A percentile compares a stretch with the other conserved stretches of the same genome.
Conservation (phyloP, 2,888 invertebrate genomes). For the Tetragonula carbonaria region DNA sequence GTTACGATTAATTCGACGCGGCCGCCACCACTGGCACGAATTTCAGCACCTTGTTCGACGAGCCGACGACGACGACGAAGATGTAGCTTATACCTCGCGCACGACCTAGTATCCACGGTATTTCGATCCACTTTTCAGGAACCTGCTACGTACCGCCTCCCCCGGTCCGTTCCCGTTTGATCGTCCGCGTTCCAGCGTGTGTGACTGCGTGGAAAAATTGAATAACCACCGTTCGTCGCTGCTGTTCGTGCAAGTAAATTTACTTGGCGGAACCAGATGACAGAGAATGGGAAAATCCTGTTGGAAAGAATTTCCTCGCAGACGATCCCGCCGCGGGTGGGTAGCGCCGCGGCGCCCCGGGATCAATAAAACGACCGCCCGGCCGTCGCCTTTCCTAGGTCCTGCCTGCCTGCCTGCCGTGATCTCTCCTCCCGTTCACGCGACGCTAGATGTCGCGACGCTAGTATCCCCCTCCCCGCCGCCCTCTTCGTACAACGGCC, state of each 20-base stretch:
- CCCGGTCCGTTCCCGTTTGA: neutral
- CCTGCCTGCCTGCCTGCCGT: slow-evolving; percentile 78
- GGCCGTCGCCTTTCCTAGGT: slow-evolving; percentile 81
- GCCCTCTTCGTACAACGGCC: slow-evolving; percentile 5
- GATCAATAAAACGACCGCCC: slow-evolving; percentile 83
- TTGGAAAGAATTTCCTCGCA: slow-evolving; percentile 67
- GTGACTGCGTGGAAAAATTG: neutral
- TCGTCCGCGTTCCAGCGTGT: neutral
- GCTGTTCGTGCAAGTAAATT: neutral
- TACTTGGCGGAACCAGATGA: neutral
- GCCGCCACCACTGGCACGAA: slow-evolving; percentile 48
- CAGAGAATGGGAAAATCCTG: slow-evolving; percentile 41
- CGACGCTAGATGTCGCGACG: slow-evolving; percentile 78
- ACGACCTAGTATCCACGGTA: slow-evolving; percentile 29
- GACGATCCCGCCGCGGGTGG: slow-evolving; percentile 81
- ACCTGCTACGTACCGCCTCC: neutral
- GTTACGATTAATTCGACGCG: slow-evolving; percentile 37
- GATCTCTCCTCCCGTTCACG: slow-evolving; percentile 70
- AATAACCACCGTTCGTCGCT: neutral
- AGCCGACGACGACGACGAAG: slow-evolving; percentile 36
- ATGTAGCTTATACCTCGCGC: slow-evolving; percentile 29
- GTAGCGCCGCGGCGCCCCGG: slow-evolving; percentile 84
- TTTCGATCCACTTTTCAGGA: slow-evolving; percentile 14
- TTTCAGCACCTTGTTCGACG: slow-evolving; percentile 29
- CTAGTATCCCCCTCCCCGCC: slow-evolving; percentile 56